phyloP scores from a whole-genome alignment of 2,888 invertebrate genomes.

The Zhuqinia jingwanae region DNA sequence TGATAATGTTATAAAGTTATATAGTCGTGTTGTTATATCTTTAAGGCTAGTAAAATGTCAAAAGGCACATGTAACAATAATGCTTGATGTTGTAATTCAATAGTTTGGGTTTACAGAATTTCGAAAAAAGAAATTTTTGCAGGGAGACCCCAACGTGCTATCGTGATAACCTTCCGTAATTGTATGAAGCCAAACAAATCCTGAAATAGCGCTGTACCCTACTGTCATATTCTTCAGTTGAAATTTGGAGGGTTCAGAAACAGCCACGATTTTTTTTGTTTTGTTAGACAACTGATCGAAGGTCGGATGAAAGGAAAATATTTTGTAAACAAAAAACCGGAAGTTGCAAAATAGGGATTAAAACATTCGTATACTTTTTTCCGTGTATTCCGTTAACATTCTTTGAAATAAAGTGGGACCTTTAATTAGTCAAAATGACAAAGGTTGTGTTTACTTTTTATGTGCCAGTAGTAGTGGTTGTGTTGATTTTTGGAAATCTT shows the following conservation, averaged over 20 bases:
- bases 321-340: constrained; percentile 20
- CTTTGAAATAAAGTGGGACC: background rate
- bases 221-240: constrained; percentile 53
- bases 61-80: constrained; percentile 4
- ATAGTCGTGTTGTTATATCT: background rate
- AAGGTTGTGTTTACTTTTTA: background rate
- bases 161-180: background rate
- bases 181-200: constrained; percentile 53
- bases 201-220: constrained; percentile 40
- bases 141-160: background rate
- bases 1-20: constrained; percentile 35
- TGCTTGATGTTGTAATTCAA: constrained; percentile 41
- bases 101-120: constrained; percentile 16
- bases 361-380: background rate
- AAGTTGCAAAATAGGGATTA: background rate
- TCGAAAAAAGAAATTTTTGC: constrained; percentile 55
- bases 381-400: background rate
- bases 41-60: constrained; percentile 11
- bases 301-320: background rate
- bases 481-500: constrained; percentile 32
- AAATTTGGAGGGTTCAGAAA: constrained; percentile 43
- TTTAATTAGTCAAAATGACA: constrained; percentile 16
- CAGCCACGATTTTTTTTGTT: too few relatives aligned
- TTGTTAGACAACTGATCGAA: too few relatives aligned
- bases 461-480: constrained; percentile 11